These are phyloP conservation scores for Hedya salicella DNA, from an alignment of 2,888 invertebrate genomes.

Conservation along the genomic window DNA sequence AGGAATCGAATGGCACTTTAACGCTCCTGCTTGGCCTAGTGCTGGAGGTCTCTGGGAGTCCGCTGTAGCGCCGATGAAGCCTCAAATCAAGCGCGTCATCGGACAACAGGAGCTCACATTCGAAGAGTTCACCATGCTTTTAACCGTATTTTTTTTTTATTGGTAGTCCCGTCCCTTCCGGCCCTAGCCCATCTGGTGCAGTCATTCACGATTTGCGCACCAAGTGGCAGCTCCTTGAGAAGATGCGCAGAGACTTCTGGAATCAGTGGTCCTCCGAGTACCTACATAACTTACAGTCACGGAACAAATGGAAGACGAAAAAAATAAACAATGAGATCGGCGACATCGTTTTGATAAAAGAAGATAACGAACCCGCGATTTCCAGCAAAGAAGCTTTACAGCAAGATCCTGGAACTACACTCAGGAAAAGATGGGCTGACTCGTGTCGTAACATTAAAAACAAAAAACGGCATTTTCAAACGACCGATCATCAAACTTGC, in stretches of 20 bases:
- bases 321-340: background rate
- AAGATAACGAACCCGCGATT: background rate
- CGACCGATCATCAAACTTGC: too few relatives aligned
- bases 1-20: conserved; percentile 40
- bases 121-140: conserved; percentile 38
- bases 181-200: background rate
- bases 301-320: conserved; percentile 11
- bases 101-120: conserved; percentile 38
- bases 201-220: background rate
- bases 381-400: too few relatives aligned
- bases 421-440: too few relatives aligned
- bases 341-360: background rate
- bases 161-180: conserved; percentile 9
- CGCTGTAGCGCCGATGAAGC: conserved; percentile 32
- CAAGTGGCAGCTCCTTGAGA: conserved; percentile 15
- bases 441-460: too few relatives aligned
- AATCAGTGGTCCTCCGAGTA: conserved; percentile 26
- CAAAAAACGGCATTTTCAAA: too few relatives aligned
- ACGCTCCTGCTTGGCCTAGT: conserved; percentile 29
- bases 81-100: conserved; percentile 35
- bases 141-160: conserved; percentile 33
- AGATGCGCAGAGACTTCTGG: conserved; percentile 25
- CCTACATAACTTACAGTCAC: conserved; percentile 6
- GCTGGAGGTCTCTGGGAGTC: conserved; percentile 41
- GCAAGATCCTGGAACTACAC: too few relatives aligned